phyloP scores from a whole-genome alignment of 2,888 invertebrate genomes.

The Microplitis manilae region DNA sequence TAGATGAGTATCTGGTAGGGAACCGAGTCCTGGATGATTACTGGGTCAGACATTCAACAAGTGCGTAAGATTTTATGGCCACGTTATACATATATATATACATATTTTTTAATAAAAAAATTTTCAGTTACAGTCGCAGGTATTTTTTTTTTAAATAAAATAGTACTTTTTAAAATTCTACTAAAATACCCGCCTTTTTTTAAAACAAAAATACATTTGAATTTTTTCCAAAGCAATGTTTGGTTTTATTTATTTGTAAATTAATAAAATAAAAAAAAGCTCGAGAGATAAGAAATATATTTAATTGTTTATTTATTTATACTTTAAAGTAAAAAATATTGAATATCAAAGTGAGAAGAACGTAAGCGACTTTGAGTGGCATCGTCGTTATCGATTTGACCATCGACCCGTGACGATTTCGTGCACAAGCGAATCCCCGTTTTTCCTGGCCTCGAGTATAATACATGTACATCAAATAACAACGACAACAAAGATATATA shows the following conservation, averaged over 20 bases:
- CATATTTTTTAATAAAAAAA: too few relatives aligned
- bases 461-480: not conserved
- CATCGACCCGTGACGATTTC: constrained; percentile 49
- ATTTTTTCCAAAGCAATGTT: too few relatives aligned
- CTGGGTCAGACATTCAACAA: constrained; percentile 10
- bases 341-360: constrained; percentile 36
- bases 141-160: too few relatives aligned
- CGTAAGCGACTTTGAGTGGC: constrained; percentile 40
- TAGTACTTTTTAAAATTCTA: too few relatives aligned
- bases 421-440: constrained; percentile 41
- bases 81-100: not conserved
- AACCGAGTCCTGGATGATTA: not conserved
- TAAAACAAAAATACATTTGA: too few relatives aligned
- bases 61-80: not conserved
- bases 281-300: too few relatives aligned
- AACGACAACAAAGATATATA: constrained; percentile 7
- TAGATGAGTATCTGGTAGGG: not conserved
- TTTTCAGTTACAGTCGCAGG: too few relatives aligned
- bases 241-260: too few relatives aligned
- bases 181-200: too few relatives aligned
- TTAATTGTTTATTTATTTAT: not conserved
- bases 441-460: constrained; percentile 23
- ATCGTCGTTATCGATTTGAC: constrained; percentile 49
- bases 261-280: too few relatives aligned
- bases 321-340: constrained; percentile 9